phyloP scores from a whole-genome alignment of 1,140 invertebrate species.

The Tetramorium parvispinum region DNA sequence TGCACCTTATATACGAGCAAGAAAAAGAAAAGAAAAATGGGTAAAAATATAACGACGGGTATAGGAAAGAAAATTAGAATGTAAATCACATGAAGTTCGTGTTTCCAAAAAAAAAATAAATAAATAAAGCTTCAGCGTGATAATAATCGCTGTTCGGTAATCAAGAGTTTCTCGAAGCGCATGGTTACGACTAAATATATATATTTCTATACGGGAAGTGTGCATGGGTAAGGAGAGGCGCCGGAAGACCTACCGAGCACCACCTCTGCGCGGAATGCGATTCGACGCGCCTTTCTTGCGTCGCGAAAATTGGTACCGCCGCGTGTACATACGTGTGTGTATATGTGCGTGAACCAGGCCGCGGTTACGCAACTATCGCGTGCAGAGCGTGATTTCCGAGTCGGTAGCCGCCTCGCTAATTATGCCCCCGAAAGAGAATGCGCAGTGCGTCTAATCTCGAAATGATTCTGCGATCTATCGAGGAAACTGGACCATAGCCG shows the following conservation, averaged over 20 bases:
- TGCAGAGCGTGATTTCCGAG: conserved; percentile 31
- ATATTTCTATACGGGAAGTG: background rate
- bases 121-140: background rate
- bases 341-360: conserved; percentile 46
- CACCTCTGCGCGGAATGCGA: background rate
- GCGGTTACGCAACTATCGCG: conserved; percentile 59
- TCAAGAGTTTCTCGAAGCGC: background rate
- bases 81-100: background rate
- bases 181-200: background rate
- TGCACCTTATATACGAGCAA: background rate
- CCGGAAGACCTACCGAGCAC: background rate
- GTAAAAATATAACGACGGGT: background rate
- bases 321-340: no score
- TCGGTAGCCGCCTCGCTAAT: conserved; percentile 7
- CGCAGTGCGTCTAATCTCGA: background rate
- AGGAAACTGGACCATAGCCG: background rate
- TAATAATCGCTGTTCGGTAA: background rate
- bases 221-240: background rate
- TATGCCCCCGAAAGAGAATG: conserved; percentile 58
- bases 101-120: background rate
- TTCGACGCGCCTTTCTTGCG: conserved; percentile 45
- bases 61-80: background rate
- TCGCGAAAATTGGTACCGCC: conserved; percentile 45
- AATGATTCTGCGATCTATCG: background rate
- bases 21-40: background rate